Base-by-base conservation (phyloP, 1,140 invertebrate species). In the Drosophila tsacasi region DNA sequence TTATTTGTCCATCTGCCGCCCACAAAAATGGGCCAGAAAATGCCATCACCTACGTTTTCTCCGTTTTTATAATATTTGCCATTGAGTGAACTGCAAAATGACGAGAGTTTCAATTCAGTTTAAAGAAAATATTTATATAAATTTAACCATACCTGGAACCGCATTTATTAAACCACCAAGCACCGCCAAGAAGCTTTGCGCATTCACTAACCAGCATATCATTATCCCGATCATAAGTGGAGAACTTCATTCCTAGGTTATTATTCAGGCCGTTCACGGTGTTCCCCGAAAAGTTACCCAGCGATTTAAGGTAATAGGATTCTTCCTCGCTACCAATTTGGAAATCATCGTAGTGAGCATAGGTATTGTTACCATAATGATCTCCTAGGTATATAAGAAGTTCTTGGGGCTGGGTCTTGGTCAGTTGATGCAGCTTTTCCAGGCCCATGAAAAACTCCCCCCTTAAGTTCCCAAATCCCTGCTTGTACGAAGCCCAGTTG, bases 251-350 rank as follows among this genome's bases (percentile, higher is more conserved):
- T 2, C 12, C 6, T 0, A 52, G 17, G 6, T 13, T 7, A 30
- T 6, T 0, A 6, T 0, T 10, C 0, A 52, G 10, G 1, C 17
- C 25, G 10, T 52, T 12, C 3, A 7, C 0, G 10, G n/a, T 30
- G 10, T 5, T 52, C 1, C 49, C 49, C 2, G 10, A 8, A 52
- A 32, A 52, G 5, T 6, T 13, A 0, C 27, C 49, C n/a, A 32
- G 19, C 5, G 49, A 52, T 32, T 52, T 52, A 15, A 52, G 49
- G n/a, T 52, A 15, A 19, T 52, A 52, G 10, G 49, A n/a, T 32
- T 32, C 27, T 0, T 19, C 6, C 7, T 52, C 49, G 49, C 27
- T 52, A 12, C 49, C 49, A 52, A 52, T 19, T 52, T 32, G 10
- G 10, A 52, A 52, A 19, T 32, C 12, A 52, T 32, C 49, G 25